Conservation (phyloP, 2,113 vertebrate genomes). For the Sapayoa aenigma region DNA sequence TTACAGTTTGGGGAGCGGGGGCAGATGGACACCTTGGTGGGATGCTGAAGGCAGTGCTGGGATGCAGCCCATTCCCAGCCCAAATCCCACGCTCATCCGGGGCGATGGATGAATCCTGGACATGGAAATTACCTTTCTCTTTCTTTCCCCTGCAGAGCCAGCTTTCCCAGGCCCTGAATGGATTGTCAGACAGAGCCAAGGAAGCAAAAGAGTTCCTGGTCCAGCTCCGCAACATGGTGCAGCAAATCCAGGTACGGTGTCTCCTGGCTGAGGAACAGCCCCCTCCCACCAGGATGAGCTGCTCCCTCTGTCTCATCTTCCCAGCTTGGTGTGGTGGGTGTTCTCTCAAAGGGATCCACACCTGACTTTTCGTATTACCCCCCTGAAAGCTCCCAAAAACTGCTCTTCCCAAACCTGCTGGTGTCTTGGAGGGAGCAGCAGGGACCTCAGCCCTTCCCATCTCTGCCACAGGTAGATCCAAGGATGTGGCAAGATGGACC, state of each 20-base stretch:
- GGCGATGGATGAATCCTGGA: neutral
- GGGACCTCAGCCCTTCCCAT: neutral
- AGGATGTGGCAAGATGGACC: neutral
- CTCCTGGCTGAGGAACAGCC: neutral
- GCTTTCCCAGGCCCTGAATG: slow-evolving; percentile 93
- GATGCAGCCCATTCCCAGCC: neutral
- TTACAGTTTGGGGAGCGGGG: neutral
- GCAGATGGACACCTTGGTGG: neutral
- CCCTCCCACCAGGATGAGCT: neutral
- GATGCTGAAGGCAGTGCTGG: neutral
- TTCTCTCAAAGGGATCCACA: neutral
- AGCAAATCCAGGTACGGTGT: slow-evolving; percentile 90
- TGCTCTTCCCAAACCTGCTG: neutral
- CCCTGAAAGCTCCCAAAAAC: neutral
- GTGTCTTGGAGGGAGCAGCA: neutral
- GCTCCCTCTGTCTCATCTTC: neutral
- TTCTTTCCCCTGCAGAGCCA: slow-evolving; percentile 81
- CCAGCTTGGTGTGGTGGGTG: neutral
- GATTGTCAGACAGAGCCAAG: slow-evolving; percentile 93
- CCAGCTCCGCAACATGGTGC: slow-evolving; percentile 94
- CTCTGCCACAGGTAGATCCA: neutral
- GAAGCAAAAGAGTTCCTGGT: slow-evolving; percentile 98
- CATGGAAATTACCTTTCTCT: neutral
- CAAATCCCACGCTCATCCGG: neutral
- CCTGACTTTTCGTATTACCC: neutral